Conservation (phyloP, 2,888 invertebrate species). For the Eupithecia insigniata region DNA sequence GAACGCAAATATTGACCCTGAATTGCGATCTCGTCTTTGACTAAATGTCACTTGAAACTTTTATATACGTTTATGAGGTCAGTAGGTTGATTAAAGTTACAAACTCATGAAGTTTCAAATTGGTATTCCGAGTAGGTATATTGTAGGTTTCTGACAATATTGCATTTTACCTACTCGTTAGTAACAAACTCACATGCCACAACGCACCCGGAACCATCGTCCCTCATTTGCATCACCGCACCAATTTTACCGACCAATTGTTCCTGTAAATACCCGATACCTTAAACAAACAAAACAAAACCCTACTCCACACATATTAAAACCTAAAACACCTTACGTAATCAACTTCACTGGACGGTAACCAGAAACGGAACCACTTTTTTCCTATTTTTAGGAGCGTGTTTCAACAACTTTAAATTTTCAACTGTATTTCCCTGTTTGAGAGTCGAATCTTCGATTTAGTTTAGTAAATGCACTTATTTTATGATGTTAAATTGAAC, state of each 20-base stretch:
- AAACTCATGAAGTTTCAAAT: not conserved
- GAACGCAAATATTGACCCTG: not conserved
- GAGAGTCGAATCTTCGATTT: slow-evolving; percentile 13
- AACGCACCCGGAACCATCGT: not conserved
- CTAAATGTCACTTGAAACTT: not conserved
- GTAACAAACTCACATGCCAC: no score
- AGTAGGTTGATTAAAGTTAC: not conserved
- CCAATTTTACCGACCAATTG: slow-evolving; percentile 44
- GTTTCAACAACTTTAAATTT: slow-evolving; percentile 29
- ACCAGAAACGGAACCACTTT: slow-evolving; percentile 53
- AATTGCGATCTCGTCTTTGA: not conserved
- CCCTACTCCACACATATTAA: slow-evolving; percentile 29
- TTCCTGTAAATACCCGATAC: slow-evolving; percentile 36
- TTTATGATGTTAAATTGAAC: not conserved
- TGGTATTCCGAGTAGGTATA: not conserved
- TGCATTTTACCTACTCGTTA: not conserved
- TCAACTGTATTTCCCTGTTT: slow-evolving; percentile 18
- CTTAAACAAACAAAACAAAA: slow-evolving; percentile 36
- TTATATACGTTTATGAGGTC: not conserved
- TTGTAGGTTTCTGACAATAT: not conserved
- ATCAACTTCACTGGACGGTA: slow-evolving; percentile 44
- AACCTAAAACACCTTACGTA: slow-evolving; percentile 30
- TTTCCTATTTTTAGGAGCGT: slow-evolving; percentile 47
- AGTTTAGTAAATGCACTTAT: slow-evolving; percentile 4
- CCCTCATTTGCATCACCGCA: slow-evolving; percentile 32